These are phyloP conservation scores for western clawed frog (Xenopus tropicalis) DNA, from an alignment of 2,113 vertebrate genomes.

Conservation along the genomic window DNA sequence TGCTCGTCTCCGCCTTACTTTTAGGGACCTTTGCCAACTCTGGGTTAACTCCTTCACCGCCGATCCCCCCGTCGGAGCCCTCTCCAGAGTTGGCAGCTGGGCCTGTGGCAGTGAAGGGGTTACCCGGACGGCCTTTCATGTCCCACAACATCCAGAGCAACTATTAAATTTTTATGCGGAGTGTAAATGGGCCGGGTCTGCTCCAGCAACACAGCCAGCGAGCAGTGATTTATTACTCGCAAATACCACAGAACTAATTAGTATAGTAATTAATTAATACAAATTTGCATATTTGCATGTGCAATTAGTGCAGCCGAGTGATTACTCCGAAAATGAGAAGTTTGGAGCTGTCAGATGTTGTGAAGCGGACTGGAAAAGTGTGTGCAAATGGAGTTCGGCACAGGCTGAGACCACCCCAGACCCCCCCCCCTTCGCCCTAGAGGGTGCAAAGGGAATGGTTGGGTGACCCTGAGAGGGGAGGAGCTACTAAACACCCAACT, in stretches of 20 bases:
- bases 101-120: conserved; percentile 34
- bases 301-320: conserved; percentile 95
- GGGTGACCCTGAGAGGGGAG: conserved; percentile 6
- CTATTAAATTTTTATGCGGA: conserved; percentile 83
- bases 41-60: conserved; percentile 15
- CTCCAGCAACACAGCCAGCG: conserved; percentile 83
- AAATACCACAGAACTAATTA: conserved; percentile 99
- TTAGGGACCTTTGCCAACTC: conserved; percentile 38
- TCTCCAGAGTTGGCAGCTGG: neutral
- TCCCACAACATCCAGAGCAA: conserved; percentile 76
- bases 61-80: neutral
- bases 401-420: conserved; percentile 24
- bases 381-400: conserved; percentile 67
- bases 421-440: conserved; percentile 8
- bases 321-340: conserved; percentile 92
- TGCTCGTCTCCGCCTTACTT: conserved; percentile 20
- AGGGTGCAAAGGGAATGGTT: conserved; percentile 6
- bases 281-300: conserved; percentile 99
- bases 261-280: conserved; percentile 99
- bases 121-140: conserved; percentile 47
- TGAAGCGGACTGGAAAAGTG: conserved; percentile 79
- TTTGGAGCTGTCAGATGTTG: conserved; percentile 78
- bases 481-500: conserved; percentile 48
- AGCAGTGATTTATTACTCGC: conserved; percentile 97
- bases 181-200: conserved; percentile 82